Evolutionary conservation across 2,113 vertebrate species (phyloP).

Genomic region (Morone saxatilis): DNA sequence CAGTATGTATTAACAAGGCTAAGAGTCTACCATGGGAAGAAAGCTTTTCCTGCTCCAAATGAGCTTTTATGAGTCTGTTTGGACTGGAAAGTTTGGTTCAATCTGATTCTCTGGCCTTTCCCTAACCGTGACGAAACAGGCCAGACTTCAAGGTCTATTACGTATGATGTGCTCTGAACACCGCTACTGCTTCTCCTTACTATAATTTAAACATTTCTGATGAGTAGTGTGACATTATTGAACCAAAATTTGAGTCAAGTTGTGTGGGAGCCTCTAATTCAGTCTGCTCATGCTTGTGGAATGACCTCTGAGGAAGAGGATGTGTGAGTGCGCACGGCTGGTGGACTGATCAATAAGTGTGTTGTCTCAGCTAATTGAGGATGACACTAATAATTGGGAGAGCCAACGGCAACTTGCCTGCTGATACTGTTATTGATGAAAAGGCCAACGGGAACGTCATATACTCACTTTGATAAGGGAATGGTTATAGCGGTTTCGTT

Average conservation of each 20-base stretch:
- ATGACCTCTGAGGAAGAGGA: conserved; percentile 61
- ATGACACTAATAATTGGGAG: conserved; percentile 72
- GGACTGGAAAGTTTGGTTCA: too few species aligned
- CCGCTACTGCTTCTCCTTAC: background rate
- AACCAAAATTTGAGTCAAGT: background rate
- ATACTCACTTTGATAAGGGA: conserved; percentile 45
- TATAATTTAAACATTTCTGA: background rate
- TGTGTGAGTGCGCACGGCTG: conserved; percentile 30
- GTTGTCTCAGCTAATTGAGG: conserved; percentile 75
- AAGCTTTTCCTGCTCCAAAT: too few species aligned
- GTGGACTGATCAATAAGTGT: conserved; percentile 73
- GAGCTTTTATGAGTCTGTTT: too few species aligned
- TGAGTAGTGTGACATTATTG: background rate
- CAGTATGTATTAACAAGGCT: too few species aligned
- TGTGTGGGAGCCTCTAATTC: conserved; percentile 23
- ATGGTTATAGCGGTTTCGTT: background rate
- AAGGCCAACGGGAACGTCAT: conserved; percentile 35
- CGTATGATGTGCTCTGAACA: background rate
- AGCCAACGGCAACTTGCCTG: conserved; percentile 37
- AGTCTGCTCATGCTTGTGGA: background rate
- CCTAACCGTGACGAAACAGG: too few species aligned
- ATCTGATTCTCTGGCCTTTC: too few species aligned
- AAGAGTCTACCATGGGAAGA: too few species aligned
- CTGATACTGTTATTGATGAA: conserved; percentile 63
- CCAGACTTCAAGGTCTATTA: too few species aligned